Evolutionary conservation across 1,140 invertebrate genomes (phyloP).

Genomic region (Leguminivora glycinivorella): DNA sequence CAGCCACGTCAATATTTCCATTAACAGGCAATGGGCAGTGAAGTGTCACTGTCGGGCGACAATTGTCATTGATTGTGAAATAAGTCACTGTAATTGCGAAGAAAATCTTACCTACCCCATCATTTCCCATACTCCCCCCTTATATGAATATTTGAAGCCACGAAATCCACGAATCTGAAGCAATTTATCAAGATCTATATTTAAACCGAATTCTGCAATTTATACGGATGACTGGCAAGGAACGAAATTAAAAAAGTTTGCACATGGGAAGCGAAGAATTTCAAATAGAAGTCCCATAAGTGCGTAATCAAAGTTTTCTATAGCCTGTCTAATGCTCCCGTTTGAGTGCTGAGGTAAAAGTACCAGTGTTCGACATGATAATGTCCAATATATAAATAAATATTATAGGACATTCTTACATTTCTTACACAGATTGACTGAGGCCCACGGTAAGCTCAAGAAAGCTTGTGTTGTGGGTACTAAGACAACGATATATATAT

Average conservation of each 20-base stretch:
- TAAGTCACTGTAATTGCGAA: background rate
- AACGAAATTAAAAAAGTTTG: slow-evolving; percentile 20
- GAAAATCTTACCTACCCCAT: background rate
- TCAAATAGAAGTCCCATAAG: background rate
- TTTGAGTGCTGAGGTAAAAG: too few species aligned
- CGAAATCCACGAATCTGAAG: background rate
- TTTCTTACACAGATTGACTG: too few species aligned
- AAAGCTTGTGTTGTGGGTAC: too few species aligned
- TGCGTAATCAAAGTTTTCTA: background rate
- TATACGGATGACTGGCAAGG: slow-evolving; percentile 10
- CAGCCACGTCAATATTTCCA: too few species aligned
- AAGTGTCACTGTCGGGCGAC: too few species aligned
- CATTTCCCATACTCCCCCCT: background rate
- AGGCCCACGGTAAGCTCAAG: too few species aligned
- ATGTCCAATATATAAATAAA: too few species aligned
- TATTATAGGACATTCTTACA: too few species aligned
- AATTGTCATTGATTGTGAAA: too few species aligned
- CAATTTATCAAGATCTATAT: slow-evolving; percentile 19
- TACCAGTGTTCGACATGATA: too few species aligned
- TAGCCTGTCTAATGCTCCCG: background rate
- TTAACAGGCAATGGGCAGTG: too few species aligned
- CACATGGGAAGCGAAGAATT: background rate
- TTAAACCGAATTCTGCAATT: slow-evolving; percentile 19
- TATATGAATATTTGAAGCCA: background rate
- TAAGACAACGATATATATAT: too few species aligned